Base-by-base conservation (phyloP, 2,888 invertebrate species). In the Pecten maximus region DNA sequence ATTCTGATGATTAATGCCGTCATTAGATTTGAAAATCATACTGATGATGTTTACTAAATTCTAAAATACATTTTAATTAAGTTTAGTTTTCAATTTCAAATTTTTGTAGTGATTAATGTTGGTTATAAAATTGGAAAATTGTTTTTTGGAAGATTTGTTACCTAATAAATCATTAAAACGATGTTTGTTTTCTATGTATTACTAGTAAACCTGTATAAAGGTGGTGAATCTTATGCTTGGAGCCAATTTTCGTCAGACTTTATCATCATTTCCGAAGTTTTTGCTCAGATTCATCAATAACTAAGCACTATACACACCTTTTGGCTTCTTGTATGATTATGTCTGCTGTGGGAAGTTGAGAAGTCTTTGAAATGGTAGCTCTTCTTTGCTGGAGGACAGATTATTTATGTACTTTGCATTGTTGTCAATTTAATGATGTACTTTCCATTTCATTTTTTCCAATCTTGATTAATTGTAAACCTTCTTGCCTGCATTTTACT, bases 321-420 rank as follows among this genome's bases (percentile, higher is more conserved):
- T 74, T 74, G 74, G 74, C 12, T 74, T 74, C 74, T 10, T 35
- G 10, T 15, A 2, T 74, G 74, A 35, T 74, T 74, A 16, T 28
- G 23, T 74, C 10, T 28, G 74, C 74, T 74, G 74, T 35, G 74
- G 74, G 74, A 35, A 74, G 35, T 74, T 74, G 0, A 28, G 35
- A 28, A 28, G 74, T 74, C 74, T 35, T 74, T 35, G 28, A 74
- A 74, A 74, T 74, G 74, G 2, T n/a, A 74, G 74, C 74, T 74
- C 74, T 74, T 35, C 74, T 35, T 12, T 74, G 74, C 35, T 19
- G 23, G 28, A 74, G 74, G 74, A 74, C 35, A 35, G 35, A 74
- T 60, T 74, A 23, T 74, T n/a, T 74, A 35, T 74, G 35, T 74
- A 74, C 74, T 74, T 28, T 74, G 74, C 74, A 28, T 74, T 74